Base-by-base conservation (phyloP, 2,797 vertebrate species). In the Nannoperca australis region DNA sequence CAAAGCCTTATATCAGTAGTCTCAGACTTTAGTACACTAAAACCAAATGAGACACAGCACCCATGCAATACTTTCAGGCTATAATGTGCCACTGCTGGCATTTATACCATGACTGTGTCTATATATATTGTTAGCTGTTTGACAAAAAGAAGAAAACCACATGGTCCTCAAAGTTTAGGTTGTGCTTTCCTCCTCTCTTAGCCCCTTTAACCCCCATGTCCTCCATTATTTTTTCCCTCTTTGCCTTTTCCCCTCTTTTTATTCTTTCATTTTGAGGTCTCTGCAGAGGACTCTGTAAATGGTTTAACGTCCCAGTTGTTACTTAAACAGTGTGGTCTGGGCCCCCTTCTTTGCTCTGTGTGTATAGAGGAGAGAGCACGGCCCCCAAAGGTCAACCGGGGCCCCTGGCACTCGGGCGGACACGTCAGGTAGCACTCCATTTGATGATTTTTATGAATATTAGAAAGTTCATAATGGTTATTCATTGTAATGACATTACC, bases 361-460 rank as follows among this genome's bases (percentile, higher is more conserved):
- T 93, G 93, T 92, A 92, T 91, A 94, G 89, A 94, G 90, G 91
- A 91, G 91, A 94, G 89, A 94, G 90, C 93, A 91, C 92, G 76
- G 90, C 90, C 91, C 90, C 86, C 85, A 92, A 86, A 89, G 91
- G 91, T 92, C 92, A 91, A 91, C 91, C 89, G 94, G 89, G 92
- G 88, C 83, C 88, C 82, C 78, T 70, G 91, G 91, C 91, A 92
- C 92, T 92, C 84, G 80, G 91, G 92, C 92, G 96, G 91, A 90
- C 86, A 59, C 85, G 92, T 91, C 94, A 96, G 95, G 95, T 96
- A 96, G 94, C 89, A 89, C 89, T 93, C 90, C 88, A 92, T 94
- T 94, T 94, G 82, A 88, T 94, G 77, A 91, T 91, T 86, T 91
- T 86, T 73, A 81, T 90, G 63, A 89, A 79, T 82, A 83, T 76